A percentile compares a stretch with the other conserved stretches of the same genome.
Conservation (phyloP, 2,888 invertebrate species). For the Iphiclides podalirius region DNA sequence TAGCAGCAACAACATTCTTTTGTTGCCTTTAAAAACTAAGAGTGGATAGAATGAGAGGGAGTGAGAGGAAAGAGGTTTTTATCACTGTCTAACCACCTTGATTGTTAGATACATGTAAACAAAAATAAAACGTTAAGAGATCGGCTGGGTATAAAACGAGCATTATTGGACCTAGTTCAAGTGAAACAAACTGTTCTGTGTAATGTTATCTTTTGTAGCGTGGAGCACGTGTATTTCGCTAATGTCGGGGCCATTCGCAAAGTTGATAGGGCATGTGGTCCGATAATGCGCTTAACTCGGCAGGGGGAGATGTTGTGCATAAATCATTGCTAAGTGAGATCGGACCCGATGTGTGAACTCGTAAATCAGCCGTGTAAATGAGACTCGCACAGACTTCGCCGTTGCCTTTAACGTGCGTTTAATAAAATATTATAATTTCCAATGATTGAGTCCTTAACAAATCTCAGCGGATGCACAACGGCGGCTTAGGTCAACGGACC, state of each 20-base stretch:
- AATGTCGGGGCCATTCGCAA: constrained; percentile 54
- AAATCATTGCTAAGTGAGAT: constrained; percentile 78
- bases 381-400: constrained; percentile 58
- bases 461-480: too few species aligned
- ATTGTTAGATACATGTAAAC: too few species aligned
- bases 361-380: constrained; percentile 76
- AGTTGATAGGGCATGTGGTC: constrained; percentile 69
- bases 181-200: too few species aligned
- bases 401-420: constrained; percentile 45
- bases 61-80: too few species aligned
- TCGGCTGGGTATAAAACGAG: too few species aligned
- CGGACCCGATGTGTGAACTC: constrained; percentile 74
- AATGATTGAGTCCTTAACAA: not conserved
- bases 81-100: too few species aligned
- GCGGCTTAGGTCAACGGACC: too few species aligned
- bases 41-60: too few species aligned
- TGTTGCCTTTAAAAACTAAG: not conserved
- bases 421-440: constrained; percentile 14
- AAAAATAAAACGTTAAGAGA: too few species aligned
- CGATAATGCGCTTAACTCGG: constrained; percentile 73
- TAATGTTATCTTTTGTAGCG: constrained; percentile 12
- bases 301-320: constrained; percentile 69
- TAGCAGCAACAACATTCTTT: not conserved
- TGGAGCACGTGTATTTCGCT: constrained; percentile 27
- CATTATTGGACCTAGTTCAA: too few species aligned